Evolutionary conservation across 2,113 vertebrate species (phyloP).

Genomic region (Campylorhamphus procurvoides): DNA sequence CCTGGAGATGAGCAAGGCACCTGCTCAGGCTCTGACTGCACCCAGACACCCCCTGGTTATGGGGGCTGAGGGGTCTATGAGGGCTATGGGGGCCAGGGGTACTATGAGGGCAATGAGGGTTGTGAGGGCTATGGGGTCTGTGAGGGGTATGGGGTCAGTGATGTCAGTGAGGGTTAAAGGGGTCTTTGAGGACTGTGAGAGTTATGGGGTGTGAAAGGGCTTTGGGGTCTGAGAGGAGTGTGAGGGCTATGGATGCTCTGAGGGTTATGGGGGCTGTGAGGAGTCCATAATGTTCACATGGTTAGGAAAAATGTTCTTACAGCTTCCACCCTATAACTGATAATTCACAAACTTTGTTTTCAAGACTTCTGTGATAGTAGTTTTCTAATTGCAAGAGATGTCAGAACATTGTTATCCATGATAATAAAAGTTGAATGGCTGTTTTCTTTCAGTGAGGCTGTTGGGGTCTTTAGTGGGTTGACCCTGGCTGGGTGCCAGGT

Average conservation of each 20-base stretch:
- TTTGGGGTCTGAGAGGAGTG: neutral
- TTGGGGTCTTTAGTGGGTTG: neutral
- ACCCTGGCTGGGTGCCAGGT: neutral
- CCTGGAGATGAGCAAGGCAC: too few species aligned
- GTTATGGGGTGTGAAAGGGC: neutral
- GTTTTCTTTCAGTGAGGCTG: neutral
- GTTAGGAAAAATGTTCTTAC: neutral
- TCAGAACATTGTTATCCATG: rapidly evolving
- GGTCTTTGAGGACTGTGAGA: neutral
- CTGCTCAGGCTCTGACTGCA: too few species aligned
- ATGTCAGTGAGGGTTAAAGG: neutral
- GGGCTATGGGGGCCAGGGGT: too few species aligned
- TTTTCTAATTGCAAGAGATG: neutral
- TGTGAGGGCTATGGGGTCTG: neutral
- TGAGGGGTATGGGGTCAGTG: neutral
- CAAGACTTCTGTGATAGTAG: neutral
- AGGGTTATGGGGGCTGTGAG: neutral
- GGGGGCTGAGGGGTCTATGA: too few species aligned
- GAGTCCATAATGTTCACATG: rapidly evolving
- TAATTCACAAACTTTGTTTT: neutral
- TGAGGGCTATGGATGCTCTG: neutral
- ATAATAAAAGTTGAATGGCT: neutral
- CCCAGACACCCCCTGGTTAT: too few species aligned
- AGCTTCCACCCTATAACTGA: neutral
- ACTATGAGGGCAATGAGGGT: too few species aligned